A percentile compares a stretch with the other conserved stretches of the same genome.
phyloP scores from a whole-genome alignment of 2,113 vertebrate genomes.

The Chaetodon auriga region DNA sequence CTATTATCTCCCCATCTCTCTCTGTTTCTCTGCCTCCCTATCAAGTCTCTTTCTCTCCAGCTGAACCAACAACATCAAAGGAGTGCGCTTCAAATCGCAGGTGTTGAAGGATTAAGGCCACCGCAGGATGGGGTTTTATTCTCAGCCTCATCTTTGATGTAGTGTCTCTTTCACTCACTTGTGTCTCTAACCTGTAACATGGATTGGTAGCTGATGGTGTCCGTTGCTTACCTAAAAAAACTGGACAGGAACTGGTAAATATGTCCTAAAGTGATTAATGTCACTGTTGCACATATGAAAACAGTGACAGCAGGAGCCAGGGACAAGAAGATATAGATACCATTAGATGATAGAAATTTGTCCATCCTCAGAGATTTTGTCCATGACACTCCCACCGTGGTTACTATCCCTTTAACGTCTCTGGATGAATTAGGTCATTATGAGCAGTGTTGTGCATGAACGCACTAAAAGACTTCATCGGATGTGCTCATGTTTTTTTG shows the following conservation, averaged over 20 bases:
- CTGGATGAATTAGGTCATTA: background rate
- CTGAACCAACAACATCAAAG: slow-evolving; percentile 80
- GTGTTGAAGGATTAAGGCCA: slow-evolving; percentile 86
- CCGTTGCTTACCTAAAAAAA: slow-evolving; percentile 51
- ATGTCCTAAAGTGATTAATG: slow-evolving; percentile 4
- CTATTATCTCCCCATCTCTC: slow-evolving; percentile 47
- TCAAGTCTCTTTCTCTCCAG: slow-evolving; percentile 65
- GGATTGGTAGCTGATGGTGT: slow-evolving; percentile 32
- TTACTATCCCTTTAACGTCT: background rate
- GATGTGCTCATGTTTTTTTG: background rate
- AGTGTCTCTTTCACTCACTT: slow-evolving; percentile 71
- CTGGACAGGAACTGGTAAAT: background rate
- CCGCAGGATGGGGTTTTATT: slow-evolving; percentile 75
- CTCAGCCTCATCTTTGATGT: slow-evolving; percentile 83
- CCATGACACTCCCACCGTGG: background rate
- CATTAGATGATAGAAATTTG: too few species aligned
- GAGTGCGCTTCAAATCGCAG: slow-evolving; percentile 80
- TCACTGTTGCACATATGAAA: slow-evolving; percentile 1
- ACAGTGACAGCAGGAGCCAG: background rate
- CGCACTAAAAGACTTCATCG: background rate
- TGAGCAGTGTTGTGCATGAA: background rate
- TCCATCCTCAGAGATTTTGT: background rate
- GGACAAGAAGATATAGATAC: background rate
- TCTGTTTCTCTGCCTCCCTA: slow-evolving; percentile 38
- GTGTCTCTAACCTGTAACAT: slow-evolving; percentile 62